Evolutionary conservation across 2,113 vertebrate species (phyloP).

Genomic region (Phaethornis superciliosus): DNA sequence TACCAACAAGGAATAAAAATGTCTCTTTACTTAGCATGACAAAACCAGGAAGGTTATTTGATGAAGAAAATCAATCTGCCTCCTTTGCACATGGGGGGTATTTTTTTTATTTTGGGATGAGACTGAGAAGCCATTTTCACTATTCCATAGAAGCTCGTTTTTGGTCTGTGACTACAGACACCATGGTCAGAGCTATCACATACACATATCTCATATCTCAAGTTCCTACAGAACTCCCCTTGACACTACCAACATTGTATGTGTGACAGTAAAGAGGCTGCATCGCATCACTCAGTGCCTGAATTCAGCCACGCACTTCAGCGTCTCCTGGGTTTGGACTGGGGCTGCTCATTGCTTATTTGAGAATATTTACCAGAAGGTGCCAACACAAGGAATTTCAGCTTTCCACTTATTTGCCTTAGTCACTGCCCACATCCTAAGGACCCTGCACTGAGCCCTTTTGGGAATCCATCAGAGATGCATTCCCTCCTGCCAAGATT

Average conservation of each 20-base stretch:
- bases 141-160: background rate
- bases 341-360: background rate
- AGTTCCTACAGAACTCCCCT: background rate
- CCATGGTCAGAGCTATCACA: background rate
- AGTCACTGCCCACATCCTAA: background rate
- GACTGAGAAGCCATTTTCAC: background rate
- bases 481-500: background rate
- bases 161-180: background rate
- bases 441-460: background rate
- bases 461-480: background rate
- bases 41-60: background rate
- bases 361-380: background rate
- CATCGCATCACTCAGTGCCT: background rate
- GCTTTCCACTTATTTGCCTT: background rate
- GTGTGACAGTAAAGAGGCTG: background rate
- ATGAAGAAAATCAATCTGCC: background rate
- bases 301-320: accelerated
- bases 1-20: background rate
- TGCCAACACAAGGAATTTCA: background rate
- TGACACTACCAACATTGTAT: background rate
- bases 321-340: background rate
- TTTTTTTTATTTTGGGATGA: background rate
- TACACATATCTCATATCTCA: background rate
- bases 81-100: background rate
- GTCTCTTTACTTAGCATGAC: background rate